Base-by-base conservation (phyloP, 2,888 invertebrate genomes). In the Spisula subtruncata region DNA sequence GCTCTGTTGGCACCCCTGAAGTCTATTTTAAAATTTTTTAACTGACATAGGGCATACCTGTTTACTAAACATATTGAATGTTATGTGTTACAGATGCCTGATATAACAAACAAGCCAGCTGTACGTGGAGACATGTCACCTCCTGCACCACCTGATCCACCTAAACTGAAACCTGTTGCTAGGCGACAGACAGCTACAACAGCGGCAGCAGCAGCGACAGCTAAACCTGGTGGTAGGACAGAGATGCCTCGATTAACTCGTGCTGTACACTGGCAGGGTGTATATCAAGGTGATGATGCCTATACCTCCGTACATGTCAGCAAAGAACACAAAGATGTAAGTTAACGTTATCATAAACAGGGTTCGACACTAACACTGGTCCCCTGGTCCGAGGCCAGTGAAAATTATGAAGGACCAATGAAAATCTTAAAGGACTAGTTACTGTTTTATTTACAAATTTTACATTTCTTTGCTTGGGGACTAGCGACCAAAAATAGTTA, bases 321-420 rank as follows among this genome's bases (percentile, higher is more conserved):
- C 87, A 95, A 94, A 83, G 94, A 95, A 84, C 96, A 96, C 88
- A 96, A 96, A 92, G 95, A 95, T 93, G 95, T 96, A 90, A 80
- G 91, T 82, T 35, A 16, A 0, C 2, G 6, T n/a, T 1, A 60
- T 60, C 1, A n/a, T n/a, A n/a, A n/a, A n/a, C n/a, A n/a, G n/a
- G n/a, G n/a, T n/a, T n/a, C n/a, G n/a, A n/a, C n/a, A n/a, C n/a
- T n/a, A n/a, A n/a, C n/a, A n/a, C n/a, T n/a, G n/a, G n/a, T n/a
- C n/a, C n/a, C n/a, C n/a, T n/a, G n/a, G n/a, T n/a, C n/a, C n/a
- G n/a, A n/a, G n/a, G n/a, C n/a, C n/a, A n/a, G n/a, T n/a, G n/a
- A n/a, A n/a, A n/a, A n/a, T n/a, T n/a, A n/a, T n/a, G n/a, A n/a
- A n/a, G n/a, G n/a, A n/a, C n/a, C n/a, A n/a, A n/a, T n/a, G n/a